A percentile compares a stretch with the other conserved stretches of the same genome.
Evolutionary conservation across 30 jellyfish, hydroid and myxozoan genomes (phyloP).

Genomic region (Sanderia malayensis): DNA sequence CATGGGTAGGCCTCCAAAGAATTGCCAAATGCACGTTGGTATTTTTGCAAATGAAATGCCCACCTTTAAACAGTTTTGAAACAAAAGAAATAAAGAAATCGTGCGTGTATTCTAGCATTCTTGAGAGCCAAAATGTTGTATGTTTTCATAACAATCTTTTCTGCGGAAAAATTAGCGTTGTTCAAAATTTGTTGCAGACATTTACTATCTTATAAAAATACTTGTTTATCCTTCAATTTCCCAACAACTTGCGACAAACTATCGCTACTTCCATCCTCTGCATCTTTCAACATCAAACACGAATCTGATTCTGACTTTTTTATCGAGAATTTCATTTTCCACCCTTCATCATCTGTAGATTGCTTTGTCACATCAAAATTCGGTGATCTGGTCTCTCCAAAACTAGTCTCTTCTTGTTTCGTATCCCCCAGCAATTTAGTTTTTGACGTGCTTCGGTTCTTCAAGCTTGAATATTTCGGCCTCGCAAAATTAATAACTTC

Average conservation of each 20-base stretch:
- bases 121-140: too few relatives aligned
- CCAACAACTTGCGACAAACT: slow-evolving; percentile 57
- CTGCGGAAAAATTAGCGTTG: too few relatives aligned
- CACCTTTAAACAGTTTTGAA: too few relatives aligned
- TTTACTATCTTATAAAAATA: slow-evolving; percentile 12
- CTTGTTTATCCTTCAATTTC: slow-evolving; percentile 54
- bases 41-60: too few relatives aligned
- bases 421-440: slow-evolving; percentile 2
- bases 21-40: too few relatives aligned
- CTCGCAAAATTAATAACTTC: background rate
- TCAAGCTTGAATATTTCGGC: background rate
- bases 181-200: too few relatives aligned
- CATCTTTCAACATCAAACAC: slow-evolving; percentile 10
- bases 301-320: slow-evolving; percentile 37
- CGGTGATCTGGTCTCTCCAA: background rate
- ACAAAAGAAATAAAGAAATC: too few relatives aligned
- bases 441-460: background rate
- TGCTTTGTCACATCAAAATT: slow-evolving; percentile 13
- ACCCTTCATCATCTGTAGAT: too few relatives aligned
- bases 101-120: too few relatives aligned
- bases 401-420: background rate
- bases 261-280: slow-evolving; percentile 36
- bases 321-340: slow-evolving; percentile 31
- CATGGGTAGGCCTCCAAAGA: too few relatives aligned
- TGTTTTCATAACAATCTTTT: too few relatives aligned